Base-by-base conservation (phyloP, 2,888 invertebrate genomes). In the Lysandra coridon region DNA sequence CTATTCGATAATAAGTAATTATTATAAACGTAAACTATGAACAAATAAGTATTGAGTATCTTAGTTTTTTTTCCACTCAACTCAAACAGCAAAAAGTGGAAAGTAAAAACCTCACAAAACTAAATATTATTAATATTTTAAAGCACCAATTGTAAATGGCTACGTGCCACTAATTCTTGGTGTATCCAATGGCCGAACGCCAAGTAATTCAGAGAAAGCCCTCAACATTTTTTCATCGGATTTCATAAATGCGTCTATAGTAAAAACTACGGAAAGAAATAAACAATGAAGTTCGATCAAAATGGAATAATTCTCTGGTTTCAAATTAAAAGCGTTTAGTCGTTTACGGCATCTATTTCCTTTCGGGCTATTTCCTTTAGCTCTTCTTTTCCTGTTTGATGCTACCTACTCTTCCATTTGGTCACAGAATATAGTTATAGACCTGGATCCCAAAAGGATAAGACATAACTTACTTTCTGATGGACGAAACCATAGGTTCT, bases 121-220 rank as follows among this genome's bases (percentile, higher is more conserved):
- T 76, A 17, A 53, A 53, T 76, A 44, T 49, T 76, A 44, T 49
- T 53, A 44, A 49, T 23, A 57, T 76, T 74, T 76, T 57, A 57
- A 76, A 76, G 53, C 57, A 76, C 17, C 23, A 23, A 23, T 76
- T 76, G 76, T 49, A 82, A 80, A 83, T 85, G 86, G 86, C 85
- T 85, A 79, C 78, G 82, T 85, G 85, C 87, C 85, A 86, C 84
- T 82, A 82, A 83, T 79, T 73, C 73, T 73, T 40, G 78, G 74
- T 49, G 69, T 81, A 85, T 82, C 80, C 83, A 85, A 86, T 90
- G 90, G 89, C 86, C 82, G 80, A 64, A 78, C 80, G 89, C 89
- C 89, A 89, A 89, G 84, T 87, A 86, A 89, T 84, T 89, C 87
- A 81, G 86, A 85, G 87, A 89, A 88, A 88, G 86, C 87, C 87